Evolutionary conservation across 2,888 invertebrate genomes (phyloP), one percentile per base, ranked within the genome.

Genomic region (Helicoverpa assulta): DNA sequence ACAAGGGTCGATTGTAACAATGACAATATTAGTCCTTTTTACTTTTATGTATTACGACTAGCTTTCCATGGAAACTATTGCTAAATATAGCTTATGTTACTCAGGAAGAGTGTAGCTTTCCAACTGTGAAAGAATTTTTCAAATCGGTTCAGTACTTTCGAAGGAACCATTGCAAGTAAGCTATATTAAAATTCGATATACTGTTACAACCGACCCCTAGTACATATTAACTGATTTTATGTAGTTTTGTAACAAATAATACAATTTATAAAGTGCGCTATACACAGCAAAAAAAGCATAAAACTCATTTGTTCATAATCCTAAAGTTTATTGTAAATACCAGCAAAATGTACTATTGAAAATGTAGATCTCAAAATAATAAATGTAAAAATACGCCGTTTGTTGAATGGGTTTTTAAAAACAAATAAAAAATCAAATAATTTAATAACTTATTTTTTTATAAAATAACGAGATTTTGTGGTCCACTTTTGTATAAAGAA

Each of bases 371-470:
- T 62, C 10, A 60, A 50, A 52, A 29, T 61, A 58, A 54, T 67
- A 75, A 77, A 75, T 77, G 67, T 72, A 7, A 52, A 19, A 51
- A 50, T 21, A 54, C 16, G 59, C 62, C 67, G 67, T 72, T 53
- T 51, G 56, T 47, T 12, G 60, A 43, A 33, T 18, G 56, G 50
- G 67, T 72, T 63, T 67, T 52, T 19, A 3, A 4, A 50, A 8
- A 21, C 37, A 18, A 2, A 47, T 5, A 53, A 53, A 58, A 67
- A 56, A 10, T 7, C 2, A 69, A 63, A 63, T 75, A 73, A 73
- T 76, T 73, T 53, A 71, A 76, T 76, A 74, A 61, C 76, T 58
- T 70, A 71, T 12, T 29, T 47, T 6, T 51, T 50, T 21, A 75
- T 54, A 5, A 50, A 56, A 50, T 14, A 50, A 33, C 12, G 69